Percentiles rank a stretch among this genome's conserved stretches.
Conservation (phyloP, 2,888 invertebrate genomes). For the Clunio marinus region DNA sequence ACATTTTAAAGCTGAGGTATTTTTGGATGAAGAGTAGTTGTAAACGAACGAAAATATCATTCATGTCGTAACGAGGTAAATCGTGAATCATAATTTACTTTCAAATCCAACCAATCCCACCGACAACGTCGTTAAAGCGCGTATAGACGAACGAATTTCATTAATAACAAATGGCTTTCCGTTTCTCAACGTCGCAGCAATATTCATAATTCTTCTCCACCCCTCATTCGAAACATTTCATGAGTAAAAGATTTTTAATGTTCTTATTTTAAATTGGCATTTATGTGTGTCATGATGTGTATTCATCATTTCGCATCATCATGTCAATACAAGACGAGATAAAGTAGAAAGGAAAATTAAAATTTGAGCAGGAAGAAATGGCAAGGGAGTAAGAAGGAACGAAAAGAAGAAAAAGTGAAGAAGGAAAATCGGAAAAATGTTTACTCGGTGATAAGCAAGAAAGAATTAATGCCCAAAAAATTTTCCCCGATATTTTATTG, state of each 20-base stretch:
- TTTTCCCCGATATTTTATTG: slow-evolving; percentile 5
- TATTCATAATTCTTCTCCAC: slow-evolving; percentile 3
- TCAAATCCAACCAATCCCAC: no score
- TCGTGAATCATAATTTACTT: background rate
- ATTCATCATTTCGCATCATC: background rate
- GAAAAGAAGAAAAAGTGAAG: no score
- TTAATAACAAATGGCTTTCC: slow-evolving; percentile 19
- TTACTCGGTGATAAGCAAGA: background rate
- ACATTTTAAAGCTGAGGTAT: background rate
- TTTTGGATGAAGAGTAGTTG: background rate
- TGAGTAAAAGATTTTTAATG: background rate
- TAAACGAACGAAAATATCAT: background rate
- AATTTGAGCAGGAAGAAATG: slow-evolving; percentile 6
- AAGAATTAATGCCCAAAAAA: background rate
- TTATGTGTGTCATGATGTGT: slow-evolving; percentile 1
- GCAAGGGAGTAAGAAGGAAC: no score
- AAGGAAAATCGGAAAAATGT: slow-evolving; percentile 3
- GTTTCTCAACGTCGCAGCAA: background rate
- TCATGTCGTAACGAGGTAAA: background rate
- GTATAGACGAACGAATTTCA: background rate
- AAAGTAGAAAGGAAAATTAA: background rate
- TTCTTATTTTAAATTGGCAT: slow-evolving; percentile 6
- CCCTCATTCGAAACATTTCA: background rate
- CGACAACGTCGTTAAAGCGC: background rate
- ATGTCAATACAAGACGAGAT: background rate